Percentiles rank a stretch among this genome's conserved stretches.
These are phyloP conservation scores for Drosophila varians DNA, from an alignment of 1,140 invertebrate species.

Conservation along the genomic window DNA sequence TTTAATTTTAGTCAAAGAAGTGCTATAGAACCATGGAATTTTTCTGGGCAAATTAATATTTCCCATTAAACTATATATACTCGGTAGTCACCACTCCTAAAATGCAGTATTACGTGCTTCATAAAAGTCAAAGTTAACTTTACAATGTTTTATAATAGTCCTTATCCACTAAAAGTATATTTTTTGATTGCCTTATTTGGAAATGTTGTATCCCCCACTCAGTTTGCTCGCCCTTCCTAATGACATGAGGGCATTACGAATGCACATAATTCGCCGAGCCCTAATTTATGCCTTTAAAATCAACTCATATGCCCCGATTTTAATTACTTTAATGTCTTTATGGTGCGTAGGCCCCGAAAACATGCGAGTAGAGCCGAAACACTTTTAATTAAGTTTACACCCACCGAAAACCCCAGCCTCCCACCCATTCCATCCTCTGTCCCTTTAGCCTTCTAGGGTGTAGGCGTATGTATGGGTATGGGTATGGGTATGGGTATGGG, in stretches of 20 bases:
- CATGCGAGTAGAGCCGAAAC: slow-evolving; percentile 46
- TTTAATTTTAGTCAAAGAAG: too few species aligned
- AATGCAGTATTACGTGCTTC: too few species aligned
- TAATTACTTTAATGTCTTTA: slow-evolving; percentile 77
- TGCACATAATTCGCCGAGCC: slow-evolving; percentile 47
- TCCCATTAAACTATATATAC: too few species aligned
- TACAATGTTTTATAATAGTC: not conserved
- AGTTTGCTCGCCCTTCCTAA: slow-evolving; percentile 18
- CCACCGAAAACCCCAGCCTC: slow-evolving; percentile 39
- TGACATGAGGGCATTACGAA: slow-evolving; percentile 30
- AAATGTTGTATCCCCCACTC: not conserved
- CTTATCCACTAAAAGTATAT: not conserved
- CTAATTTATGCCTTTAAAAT: slow-evolving; percentile 60
- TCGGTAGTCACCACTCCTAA: too few species aligned
- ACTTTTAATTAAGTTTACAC: slow-evolving; percentile 77
- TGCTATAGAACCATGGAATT: too few species aligned
- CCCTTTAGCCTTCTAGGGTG: not conserved
- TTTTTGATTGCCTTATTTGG: not conserved
- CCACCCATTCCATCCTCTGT: slow-evolving; percentile 4
- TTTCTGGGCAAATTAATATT: too few species aligned
- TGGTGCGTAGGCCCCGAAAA: slow-evolving; percentile 41
- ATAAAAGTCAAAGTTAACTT: too few species aligned
- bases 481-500: too few species aligned
- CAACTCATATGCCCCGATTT: slow-evolving; percentile 53
- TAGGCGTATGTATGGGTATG: not conserved